Evolutionary conservation across 2,888 invertebrate genomes (phyloP).

Genomic region (Melanotus villosus): DNA sequence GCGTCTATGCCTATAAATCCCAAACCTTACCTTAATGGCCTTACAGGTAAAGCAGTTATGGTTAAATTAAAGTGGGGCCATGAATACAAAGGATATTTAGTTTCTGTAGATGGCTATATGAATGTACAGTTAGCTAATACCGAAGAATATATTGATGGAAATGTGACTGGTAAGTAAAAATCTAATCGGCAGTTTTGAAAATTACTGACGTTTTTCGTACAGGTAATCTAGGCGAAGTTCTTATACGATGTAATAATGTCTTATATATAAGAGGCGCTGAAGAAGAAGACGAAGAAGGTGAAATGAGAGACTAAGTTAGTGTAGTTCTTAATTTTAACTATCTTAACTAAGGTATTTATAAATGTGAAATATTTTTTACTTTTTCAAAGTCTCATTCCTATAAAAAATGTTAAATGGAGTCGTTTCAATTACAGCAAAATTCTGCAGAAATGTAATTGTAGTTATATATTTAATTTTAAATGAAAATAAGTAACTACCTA

Average conservation of each 20-base stretch:
- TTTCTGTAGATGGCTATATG: constrained; percentile 99
- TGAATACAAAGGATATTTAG: constrained; percentile 98
- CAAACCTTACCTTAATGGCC: constrained; percentile 97
- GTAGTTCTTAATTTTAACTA: neutral
- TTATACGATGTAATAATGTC: constrained; percentile 98
- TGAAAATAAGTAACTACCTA: too few species aligned
- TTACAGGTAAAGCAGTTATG: constrained; percentile 97
- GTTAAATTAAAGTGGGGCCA: constrained; percentile 99
- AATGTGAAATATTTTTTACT: neutral
- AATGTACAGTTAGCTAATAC: constrained; percentile 98
- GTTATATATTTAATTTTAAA: too few species aligned
- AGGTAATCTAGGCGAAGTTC: constrained; percentile 94
- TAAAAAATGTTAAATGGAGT: too few species aligned
- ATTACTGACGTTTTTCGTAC: too few species aligned
- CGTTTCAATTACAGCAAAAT: too few species aligned
- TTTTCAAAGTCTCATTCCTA: too few species aligned
- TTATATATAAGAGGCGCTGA: constrained; percentile 95
- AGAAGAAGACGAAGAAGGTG: constrained; percentile 97
- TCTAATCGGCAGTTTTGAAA: constrained; percentile 10
- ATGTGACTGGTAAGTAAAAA: constrained; percentile 80
- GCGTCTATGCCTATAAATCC: constrained; percentile 98
- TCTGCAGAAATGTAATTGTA: too few species aligned
- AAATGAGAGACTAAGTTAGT: constrained; percentile 84
- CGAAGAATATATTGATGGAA: constrained; percentile 96
- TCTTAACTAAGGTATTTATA: neutral